Evolutionary conservation across 1,140 invertebrate species (phyloP).

Genomic region (Drosophila subpulchrella): DNA sequence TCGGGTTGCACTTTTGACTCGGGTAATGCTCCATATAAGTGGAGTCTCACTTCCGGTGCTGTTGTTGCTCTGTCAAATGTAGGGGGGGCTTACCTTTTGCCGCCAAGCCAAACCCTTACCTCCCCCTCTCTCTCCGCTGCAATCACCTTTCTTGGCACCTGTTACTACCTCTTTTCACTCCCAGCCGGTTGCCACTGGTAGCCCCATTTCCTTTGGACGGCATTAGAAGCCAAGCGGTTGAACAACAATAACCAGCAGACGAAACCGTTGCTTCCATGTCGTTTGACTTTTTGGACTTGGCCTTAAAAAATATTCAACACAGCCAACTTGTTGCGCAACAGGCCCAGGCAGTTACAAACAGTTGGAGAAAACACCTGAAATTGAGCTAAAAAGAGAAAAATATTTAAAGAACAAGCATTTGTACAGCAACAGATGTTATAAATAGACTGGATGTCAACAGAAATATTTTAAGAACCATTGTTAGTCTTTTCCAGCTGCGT

Average conservation of each 20-base stretch:
- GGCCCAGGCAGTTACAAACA: conserved; percentile 8
- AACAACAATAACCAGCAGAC: conserved; percentile 28
- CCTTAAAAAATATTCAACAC: conserved; percentile 50
- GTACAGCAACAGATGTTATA: neutral
- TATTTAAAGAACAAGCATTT: neutral
- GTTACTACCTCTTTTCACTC: conserved; percentile 14
- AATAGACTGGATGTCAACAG: neutral
- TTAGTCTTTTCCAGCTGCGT: neutral
- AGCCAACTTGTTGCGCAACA: conserved; percentile 69
- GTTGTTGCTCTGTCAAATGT: neutral
- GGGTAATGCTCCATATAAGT: conserved; percentile 48
- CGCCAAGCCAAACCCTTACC: neutral
- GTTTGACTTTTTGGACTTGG: conserved; percentile 48
- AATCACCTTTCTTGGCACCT: conserved; percentile 15
- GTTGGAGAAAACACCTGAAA: conserved; percentile 1
- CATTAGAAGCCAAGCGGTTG: conserved; percentile 72
- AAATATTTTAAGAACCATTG: neutral
- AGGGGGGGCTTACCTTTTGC: neutral
- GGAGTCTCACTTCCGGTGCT: conserved; percentile 48
- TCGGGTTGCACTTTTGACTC: conserved; percentile 66
- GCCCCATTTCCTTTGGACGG: conserved; percentile 70
- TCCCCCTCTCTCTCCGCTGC: neutral
- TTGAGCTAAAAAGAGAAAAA: neutral
- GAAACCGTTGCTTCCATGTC: conserved; percentile 27
- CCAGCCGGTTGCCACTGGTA: conserved; percentile 53